Conservation (phyloP, 2,888 invertebrate species). For the Zaprionus obscuricornis region DNA sequence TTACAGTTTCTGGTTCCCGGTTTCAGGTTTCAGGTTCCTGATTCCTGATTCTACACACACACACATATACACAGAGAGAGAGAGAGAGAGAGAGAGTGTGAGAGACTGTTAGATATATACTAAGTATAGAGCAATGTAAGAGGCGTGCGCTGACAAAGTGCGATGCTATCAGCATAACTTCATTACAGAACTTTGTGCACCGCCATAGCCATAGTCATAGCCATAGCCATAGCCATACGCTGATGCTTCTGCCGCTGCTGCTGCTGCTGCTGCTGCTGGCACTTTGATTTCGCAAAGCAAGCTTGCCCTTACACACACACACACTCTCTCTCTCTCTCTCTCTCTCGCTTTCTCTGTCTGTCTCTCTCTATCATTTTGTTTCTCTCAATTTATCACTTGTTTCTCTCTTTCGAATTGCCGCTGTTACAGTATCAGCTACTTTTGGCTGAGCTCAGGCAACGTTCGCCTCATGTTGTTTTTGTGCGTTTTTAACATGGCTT, state of each 20-base stretch:
- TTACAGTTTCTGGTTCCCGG: too few relatives aligned
- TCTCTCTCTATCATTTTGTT: background rate
- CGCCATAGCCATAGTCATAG: constrained; percentile 1
- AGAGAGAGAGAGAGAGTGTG: too few relatives aligned
- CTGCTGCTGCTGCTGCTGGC: constrained; percentile 33
- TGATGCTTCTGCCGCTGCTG: too few relatives aligned
- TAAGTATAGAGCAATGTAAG: constrained; percentile 34
- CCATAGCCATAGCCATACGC: too few relatives aligned
- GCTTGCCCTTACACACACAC: too few relatives aligned
- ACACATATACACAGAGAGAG: too few relatives aligned
- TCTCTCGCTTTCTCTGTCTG: background rate
- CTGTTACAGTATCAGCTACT: constrained; percentile 14
- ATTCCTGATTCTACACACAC: too few relatives aligned
- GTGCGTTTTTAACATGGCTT: constrained; percentile 68
- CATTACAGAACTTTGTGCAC: constrained; percentile 74
- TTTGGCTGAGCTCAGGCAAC: constrained; percentile 12
- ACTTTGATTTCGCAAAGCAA: constrained; percentile 49
- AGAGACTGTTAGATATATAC: too few relatives aligned
- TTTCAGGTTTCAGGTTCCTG: too few relatives aligned
- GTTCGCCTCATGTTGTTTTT: constrained; percentile 45
- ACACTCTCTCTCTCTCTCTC: too few relatives aligned
- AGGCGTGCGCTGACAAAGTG: constrained; percentile 61
- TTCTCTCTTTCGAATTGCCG: background rate
- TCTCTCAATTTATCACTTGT: background rate
- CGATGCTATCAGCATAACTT: constrained; percentile 78